Evolutionary conservation across 2,888 invertebrate species (phyloP), one percentile per base, ranked within the genome.

Genomic region (Scotopteryx bipunctaria): DNA sequence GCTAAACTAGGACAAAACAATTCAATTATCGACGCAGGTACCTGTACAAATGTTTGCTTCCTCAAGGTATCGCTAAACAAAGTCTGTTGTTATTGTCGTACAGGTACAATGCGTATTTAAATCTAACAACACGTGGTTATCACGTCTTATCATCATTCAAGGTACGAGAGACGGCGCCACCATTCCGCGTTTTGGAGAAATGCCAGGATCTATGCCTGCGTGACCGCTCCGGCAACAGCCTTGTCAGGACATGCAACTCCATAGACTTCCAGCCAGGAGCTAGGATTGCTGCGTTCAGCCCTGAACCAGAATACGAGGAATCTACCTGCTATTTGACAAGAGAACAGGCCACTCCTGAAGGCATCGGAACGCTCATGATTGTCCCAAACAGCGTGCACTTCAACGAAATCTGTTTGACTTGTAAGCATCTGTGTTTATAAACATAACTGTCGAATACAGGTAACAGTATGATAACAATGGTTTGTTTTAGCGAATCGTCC

Each of bases 241-340:
- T 97, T 36, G 96, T 96, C 13, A 92, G 96, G 60, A 94, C 95
- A 1, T 97, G 97, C 79, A 94, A 95, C 56, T 97, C 97, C 33
- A 97, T 97, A 64, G 97, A 97, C 83, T 97, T 97, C 76, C 96
- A 96, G 81, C 97, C 97, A 0, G 97, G 97, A 48, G 95, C 95
- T 61, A 92, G 96, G 27, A 95, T 96, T 60, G 95, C 96, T 21
- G 95, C 95, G 0, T 96, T 95, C 69, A 95, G 95, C 61, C 94
- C 94, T 4, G 93, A 93, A 59, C 94, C 96, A 0, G 96, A 96
- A 71, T 97, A 95, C 73, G 97, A 97, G 72, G 97, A 97, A 73
- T 96, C 96, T 6, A 95, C 95, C 9, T 97, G 97, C 73, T 97
- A 96, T 76, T 82, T 97, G 58, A 96, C 96, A 0, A 91, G 95